Conservation (phyloP, 1,140 invertebrate species). For the Lepeophtheirus salmonis region DNA sequence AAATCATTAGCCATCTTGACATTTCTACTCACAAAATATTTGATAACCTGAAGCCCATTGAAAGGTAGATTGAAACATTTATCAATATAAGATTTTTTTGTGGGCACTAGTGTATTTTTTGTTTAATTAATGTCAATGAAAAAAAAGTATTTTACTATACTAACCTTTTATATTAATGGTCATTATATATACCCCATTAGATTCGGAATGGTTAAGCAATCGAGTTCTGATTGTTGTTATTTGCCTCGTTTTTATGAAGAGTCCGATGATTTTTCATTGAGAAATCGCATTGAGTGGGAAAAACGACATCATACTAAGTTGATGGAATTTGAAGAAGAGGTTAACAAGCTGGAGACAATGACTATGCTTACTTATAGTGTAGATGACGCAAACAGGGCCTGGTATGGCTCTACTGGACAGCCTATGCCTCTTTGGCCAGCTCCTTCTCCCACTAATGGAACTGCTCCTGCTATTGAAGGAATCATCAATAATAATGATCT, state of each 20-base stretch:
- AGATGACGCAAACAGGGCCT: slow-evolving; percentile 3
- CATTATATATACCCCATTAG: too few species aligned
- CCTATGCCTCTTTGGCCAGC: slow-evolving; percentile 11
- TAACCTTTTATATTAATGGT: too few species aligned
- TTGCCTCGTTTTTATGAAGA: too few species aligned
- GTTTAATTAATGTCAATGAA: too few species aligned
- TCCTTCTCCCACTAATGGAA: neutral
- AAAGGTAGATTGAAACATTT: too few species aligned
- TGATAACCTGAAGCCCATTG: neutral
- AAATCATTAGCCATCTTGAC: neutral
- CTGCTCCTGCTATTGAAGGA: neutral
- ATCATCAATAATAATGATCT: neutral
- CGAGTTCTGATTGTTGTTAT: too few species aligned
- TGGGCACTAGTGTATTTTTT: too few species aligned
- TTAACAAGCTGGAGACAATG: neutral
- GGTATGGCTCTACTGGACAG: slow-evolving; percentile 4
- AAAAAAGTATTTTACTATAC: too few species aligned
- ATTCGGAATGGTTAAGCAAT: neutral
- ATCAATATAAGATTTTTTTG: too few species aligned
- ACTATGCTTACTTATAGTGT: neutral
- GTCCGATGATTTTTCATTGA: neutral
- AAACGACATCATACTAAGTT: neutral
- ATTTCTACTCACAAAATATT: neutral
- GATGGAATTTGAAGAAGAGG: neutral
- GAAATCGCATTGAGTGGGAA: slow-evolving; percentile 4